Evolutionary conservation across 2,113 vertebrate species (phyloP).

Genomic region (Sapayoa aenigma): DNA sequence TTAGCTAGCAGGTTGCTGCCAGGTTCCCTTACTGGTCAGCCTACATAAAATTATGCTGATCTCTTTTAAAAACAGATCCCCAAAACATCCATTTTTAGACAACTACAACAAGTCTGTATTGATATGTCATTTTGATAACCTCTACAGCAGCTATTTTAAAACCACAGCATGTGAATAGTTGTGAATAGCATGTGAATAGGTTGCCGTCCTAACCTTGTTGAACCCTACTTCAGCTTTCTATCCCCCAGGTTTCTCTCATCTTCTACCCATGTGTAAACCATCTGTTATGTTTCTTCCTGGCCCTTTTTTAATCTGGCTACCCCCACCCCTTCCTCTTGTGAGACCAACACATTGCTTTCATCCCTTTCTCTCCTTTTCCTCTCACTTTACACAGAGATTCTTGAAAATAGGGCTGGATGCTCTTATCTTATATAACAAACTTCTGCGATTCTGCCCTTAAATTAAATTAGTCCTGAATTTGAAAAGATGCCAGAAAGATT

Average conservation of each 20-base stretch:
- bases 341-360: conserved; percentile 68
- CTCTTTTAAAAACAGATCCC: conserved; percentile 1
- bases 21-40: conserved; percentile 16
- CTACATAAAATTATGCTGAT: background rate
- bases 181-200: conserved; percentile 20
- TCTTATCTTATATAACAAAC: conserved; percentile 24
- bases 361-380: conserved; percentile 63
- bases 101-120: conserved; percentile 21
- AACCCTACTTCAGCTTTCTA: conserved; percentile 43
- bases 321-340: conserved; percentile 59
- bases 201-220: conserved; percentile 56
- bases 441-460: conserved; percentile 52
- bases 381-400: conserved; percentile 58
- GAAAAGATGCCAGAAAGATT: conserved; percentile 6
- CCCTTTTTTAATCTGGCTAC: conserved; percentile 59
- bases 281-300: conserved; percentile 65
- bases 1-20: background rate
- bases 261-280: conserved; percentile 62
- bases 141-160: conserved; percentile 61
- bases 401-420: conserved; percentile 54
- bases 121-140: conserved; percentile 49
- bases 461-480: conserved; percentile 44
- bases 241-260: conserved; percentile 59
- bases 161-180: conserved; percentile 25
- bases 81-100: background rate